Evolutionary conservation across 2,888 invertebrate genomes (phyloP).

Genomic region (Megalurothrips usitatus): DNA sequence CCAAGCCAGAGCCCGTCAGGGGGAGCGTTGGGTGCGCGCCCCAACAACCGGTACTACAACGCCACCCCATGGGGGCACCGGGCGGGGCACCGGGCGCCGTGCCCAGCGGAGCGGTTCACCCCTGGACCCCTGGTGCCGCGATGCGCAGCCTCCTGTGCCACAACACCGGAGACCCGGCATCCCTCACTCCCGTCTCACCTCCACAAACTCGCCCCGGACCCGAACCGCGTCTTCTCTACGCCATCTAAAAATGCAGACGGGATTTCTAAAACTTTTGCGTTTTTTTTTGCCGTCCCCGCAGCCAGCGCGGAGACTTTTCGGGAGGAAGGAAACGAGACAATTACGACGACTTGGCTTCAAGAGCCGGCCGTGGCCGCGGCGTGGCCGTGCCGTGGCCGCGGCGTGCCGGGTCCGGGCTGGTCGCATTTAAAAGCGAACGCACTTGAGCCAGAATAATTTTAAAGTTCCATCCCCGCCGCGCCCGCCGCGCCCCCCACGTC

Average conservation of each 20-base stretch:
- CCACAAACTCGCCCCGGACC: background rate
- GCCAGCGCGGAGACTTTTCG: background rate
- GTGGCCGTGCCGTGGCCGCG: too few species aligned
- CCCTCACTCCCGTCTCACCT: background rate
- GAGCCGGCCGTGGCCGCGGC: background rate
- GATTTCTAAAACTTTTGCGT: background rate
- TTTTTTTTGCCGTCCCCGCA: background rate
- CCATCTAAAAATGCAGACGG: too few species aligned
- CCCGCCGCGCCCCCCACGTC: background rate
- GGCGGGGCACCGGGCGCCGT: background rate
- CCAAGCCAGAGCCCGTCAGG: too few species aligned
- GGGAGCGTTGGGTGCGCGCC: too few species aligned
- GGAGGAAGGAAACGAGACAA: conserved; percentile 26
- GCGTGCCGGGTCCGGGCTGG: too few species aligned
- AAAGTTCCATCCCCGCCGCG: background rate
- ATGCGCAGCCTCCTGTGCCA: too few species aligned
- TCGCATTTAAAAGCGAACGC: conserved; percentile 17
- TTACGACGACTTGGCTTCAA: conserved; percentile 19
- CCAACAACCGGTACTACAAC: too few species aligned
- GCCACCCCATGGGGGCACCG: background rate
- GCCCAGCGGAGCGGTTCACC: background rate
- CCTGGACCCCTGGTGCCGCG: too few species aligned
- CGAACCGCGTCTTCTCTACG: background rate
- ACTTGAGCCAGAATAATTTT: conserved; percentile 20
- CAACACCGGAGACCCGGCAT: too few species aligned